Evolutionary conservation across 2,888 invertebrate genomes (phyloP).

Genomic region (Clitarchus hookeri): DNA sequence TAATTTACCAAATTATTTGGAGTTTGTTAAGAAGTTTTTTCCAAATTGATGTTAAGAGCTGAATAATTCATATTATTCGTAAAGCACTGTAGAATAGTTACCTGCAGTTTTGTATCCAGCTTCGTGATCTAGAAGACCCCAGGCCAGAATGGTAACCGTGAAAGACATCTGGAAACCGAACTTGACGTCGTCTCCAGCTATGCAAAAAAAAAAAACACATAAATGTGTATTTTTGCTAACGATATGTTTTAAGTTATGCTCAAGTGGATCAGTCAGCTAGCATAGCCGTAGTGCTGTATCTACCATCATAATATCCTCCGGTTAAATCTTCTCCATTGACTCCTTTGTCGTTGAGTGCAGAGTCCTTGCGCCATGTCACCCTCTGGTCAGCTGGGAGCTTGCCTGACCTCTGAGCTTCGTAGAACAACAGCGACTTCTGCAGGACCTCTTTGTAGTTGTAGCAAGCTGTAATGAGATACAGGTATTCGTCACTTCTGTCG

Average conservation of each 20-base stretch:
- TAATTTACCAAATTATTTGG: too few species aligned
- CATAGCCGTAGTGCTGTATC: background rate
- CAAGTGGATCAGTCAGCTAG: too few species aligned
- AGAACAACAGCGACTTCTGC: conserved; percentile 43
- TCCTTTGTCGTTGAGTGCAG: conserved; percentile 43
- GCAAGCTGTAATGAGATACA: background rate
- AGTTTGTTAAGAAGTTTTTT: too few species aligned
- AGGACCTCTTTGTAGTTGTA: conserved; percentile 43
- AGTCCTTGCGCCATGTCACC: conserved; percentile 43
- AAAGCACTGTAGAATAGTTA: background rate
- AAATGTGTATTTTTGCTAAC: too few species aligned
- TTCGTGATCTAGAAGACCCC: background rate
- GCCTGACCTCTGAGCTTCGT: conserved; percentile 45
- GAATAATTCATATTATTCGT: too few species aligned
- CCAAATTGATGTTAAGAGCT: too few species aligned
- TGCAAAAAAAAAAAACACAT: background rate
- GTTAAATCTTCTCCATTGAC: conserved; percentile 36
- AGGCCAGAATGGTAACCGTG: conserved; percentile 9
- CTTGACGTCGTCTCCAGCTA: conserved; percentile 23
- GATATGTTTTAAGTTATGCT: too few species aligned
- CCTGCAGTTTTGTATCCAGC: background rate
- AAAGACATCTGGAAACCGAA: conserved; percentile 19
- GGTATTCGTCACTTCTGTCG: too few species aligned
- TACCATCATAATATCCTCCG: conserved; percentile 36
- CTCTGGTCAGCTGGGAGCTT: conserved; percentile 41